Evolutionary conservation across 1,140 invertebrate species (phyloP), one percentile per base, ranked within the genome.

Genomic region (Wiebesia pumilae): DNA sequence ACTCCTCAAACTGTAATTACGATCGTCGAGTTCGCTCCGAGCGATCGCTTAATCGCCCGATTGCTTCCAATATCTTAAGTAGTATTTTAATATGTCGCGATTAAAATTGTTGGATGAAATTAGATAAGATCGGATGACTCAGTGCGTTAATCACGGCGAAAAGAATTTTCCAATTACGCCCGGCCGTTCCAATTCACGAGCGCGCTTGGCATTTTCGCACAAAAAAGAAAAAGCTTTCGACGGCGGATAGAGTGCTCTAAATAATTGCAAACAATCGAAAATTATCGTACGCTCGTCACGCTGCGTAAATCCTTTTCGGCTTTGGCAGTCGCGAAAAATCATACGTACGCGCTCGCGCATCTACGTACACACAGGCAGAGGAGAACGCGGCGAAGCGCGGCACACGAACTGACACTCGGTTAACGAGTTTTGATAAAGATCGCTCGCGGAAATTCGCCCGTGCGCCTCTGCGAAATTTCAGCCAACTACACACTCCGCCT

Each of bases 341-440:
- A 77, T 77, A 51, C 4, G 24, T 24, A 43, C 21, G 10, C 27
- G 21, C 24, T 24, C 24, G 30, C 35, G 35, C 27, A 58, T 58
- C 35, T 30, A 24, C 43, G 27, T 27, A 38, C 21, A 51, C 24
- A 40, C 4, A 21, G 24, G 30, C 3, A 24, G 27, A 6, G 10
- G 33, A n/a, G 35, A 80, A 47, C 24, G 47, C 78, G 30, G 24
- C 78, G 43, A 33, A 54, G 51, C 67, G 47, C 3, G 43, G 67
- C 51, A 75, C 54, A 54, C 80, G 58, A 83, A 73, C 58, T 73
- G 81, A 87, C 81, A 83, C 81, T 83, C 81, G 85, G 75, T 80
- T 87, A 87, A 87, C 85, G 85, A 87, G 81, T 80, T 83, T 87
- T 83, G 73, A 87, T 83, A 87, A 87, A 87, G 81, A 87, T 87